Conservation (phyloP, 2,113 vertebrate species). For the Vulpes ferrilata region DNA sequence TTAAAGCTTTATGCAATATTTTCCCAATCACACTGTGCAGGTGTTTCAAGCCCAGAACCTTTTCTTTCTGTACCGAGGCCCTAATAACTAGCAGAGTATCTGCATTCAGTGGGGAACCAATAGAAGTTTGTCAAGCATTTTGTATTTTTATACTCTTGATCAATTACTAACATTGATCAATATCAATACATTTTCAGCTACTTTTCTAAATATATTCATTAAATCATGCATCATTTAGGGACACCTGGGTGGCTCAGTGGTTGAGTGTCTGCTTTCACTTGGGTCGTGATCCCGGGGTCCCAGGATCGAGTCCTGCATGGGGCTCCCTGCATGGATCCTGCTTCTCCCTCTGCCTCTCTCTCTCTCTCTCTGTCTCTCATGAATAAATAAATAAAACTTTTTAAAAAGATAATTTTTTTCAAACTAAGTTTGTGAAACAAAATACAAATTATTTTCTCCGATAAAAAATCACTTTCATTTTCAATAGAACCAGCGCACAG, state of each 20-base stretch:
- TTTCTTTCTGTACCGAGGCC: not conserved
- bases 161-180: not conserved
- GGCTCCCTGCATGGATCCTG: too few species aligned
- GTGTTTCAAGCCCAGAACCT: not conserved
- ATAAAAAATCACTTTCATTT: constrained; percentile 2
- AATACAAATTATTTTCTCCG: not conserved
- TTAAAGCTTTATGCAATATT: not conserved
- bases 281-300: too few species aligned
- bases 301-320: too few species aligned
- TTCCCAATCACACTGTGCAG: not conserved
- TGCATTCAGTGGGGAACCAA: not conserved
- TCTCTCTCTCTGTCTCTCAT: too few species aligned
- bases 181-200: not conserved
- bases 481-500: not conserved
- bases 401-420: not conserved
- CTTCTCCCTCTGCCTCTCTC: too few species aligned
- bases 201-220: not conserved
- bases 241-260: too few species aligned
- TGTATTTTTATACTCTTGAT: not conserved
- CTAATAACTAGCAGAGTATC: not conserved
- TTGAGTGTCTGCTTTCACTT: too few species aligned
- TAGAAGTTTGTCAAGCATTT: not conserved
- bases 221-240: not conserved
- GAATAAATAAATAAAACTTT: too few species aligned
- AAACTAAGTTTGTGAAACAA: not conserved